These are phyloP conservation scores for Tromatobia lineatoria DNA, from an alignment of 2,888 invertebrate genomes.

Conservation along the genomic window DNA sequence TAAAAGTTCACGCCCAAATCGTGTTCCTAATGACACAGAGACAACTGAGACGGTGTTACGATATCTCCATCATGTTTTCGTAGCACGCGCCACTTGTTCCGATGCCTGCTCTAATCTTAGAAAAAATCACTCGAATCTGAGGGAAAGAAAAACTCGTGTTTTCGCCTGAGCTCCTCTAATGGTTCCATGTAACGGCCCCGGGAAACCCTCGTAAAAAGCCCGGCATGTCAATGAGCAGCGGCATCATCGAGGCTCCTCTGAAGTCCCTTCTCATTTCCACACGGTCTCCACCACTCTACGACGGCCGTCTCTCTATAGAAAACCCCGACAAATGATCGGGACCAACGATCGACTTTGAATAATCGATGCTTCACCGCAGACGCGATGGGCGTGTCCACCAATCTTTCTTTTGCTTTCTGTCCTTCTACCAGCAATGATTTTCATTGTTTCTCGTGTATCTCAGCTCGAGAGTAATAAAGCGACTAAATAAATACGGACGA, in stretches of 20 bases:
- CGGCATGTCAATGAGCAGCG: slow-evolving; percentile 70
- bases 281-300: neutral
- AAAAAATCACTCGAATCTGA: slow-evolving; percentile 20
- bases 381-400: slow-evolving; percentile 63
- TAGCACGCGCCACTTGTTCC: slow-evolving; percentile 74
- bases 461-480: slow-evolving; percentile 14
- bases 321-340: slow-evolving; percentile 68
- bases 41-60: neutral
- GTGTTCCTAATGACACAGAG: neutral
- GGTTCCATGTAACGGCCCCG: slow-evolving; percentile 56
- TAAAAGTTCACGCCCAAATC: neutral
- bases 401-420: slow-evolving; percentile 53
- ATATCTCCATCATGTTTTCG: slow-evolving; percentile 46
- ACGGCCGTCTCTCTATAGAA: slow-evolving; percentile 55
- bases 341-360: slow-evolving; percentile 70
- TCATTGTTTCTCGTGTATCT: slow-evolving; percentile 46
- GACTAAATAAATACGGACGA: slow-evolving; percentile 34
- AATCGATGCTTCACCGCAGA: slow-evolving; percentile 69
- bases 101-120: slow-evolving; percentile 28
- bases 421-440: slow-evolving; percentile 53
- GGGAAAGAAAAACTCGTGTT: slow-evolving; percentile 66
- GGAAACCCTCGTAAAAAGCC: slow-evolving; percentile 68
- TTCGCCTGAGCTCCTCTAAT: slow-evolving; percentile 62
- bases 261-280: slow-evolving; percentile 58
- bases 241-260: slow-evolving; percentile 65